Evolutionary conservation across 1,140 invertebrate genomes (phyloP).

Genomic region (Temnothorax curvispinosus): DNA sequence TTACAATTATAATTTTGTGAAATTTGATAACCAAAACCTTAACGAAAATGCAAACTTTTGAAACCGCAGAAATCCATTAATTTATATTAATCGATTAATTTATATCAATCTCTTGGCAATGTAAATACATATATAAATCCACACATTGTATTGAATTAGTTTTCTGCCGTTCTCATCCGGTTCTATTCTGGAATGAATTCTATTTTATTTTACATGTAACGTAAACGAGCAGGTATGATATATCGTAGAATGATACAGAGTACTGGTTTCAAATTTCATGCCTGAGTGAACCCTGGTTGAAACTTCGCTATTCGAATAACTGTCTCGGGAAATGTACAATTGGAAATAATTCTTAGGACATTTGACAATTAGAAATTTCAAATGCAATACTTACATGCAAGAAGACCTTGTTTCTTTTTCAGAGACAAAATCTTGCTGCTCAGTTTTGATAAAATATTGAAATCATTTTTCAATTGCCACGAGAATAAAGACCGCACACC

Average conservation of each 20-base stretch:
- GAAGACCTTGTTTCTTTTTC: background rate
- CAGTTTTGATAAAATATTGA: background rate
- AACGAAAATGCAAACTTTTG: background rate
- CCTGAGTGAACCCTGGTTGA: background rate
- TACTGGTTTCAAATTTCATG: conserved; percentile 39
- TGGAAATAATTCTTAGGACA: conserved; percentile 9
- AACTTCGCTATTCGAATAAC: conserved; percentile 31
- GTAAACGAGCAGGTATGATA: background rate
- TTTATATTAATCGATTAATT: background rate
- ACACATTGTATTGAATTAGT: background rate
- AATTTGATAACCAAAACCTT: background rate
- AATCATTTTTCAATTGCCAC: background rate
- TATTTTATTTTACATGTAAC: conserved; percentile 38
- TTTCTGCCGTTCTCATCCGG: background rate
- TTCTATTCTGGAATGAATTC: background rate
- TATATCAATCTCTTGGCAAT: background rate
- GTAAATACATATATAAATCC: background rate
- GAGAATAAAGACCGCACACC: background rate
- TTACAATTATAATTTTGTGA: background rate
- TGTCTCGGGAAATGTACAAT: background rate
- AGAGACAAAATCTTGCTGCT: background rate
- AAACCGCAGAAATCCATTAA: background rate
- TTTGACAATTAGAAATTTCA: background rate
- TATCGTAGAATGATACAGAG: conserved; percentile 2
- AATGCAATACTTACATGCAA: background rate